Conservation (phyloP, 2,797 vertebrate species). For the Orestias chungarensis region DNA sequence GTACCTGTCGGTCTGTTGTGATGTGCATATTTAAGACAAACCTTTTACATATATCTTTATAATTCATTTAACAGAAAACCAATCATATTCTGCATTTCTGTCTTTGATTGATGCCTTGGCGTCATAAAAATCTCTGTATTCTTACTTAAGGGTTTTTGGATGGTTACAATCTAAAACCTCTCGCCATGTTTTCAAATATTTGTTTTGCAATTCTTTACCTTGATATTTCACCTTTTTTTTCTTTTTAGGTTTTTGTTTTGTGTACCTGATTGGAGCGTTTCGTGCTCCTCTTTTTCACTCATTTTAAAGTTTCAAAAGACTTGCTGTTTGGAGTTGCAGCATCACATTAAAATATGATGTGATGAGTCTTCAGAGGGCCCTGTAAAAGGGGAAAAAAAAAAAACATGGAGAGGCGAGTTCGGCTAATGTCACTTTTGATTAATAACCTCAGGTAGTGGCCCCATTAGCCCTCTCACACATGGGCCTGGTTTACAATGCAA, state of each 20-base stretch:
- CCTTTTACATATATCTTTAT: not conserved
- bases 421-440: conserved; percentile 96
- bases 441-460: conserved; percentile 90
- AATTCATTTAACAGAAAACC: not conserved
- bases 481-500: conserved; percentile 92
- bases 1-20: not conserved
- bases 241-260: not conserved
- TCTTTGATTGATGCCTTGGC: not conserved
- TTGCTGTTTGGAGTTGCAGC: conserved; percentile 89
- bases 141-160: not conserved
- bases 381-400: conserved; percentile 26
- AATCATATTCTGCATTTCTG: not conserved
- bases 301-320: conserved; percentile 88
- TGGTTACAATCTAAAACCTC: not conserved
- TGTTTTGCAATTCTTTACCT: no score
- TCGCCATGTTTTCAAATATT: not conserved
- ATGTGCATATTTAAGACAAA: not conserved
- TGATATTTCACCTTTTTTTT: not conserved
- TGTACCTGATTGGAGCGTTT: conserved; percentile 70
- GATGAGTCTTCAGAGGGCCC: conserved; percentile 79
- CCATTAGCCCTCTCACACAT: conserved; percentile 92
- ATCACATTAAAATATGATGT: conserved; percentile 92
- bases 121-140: not conserved
- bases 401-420: conserved; percentile 83
- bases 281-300: conserved; percentile 76